phyloP scores from a whole-genome alignment of 2,888 invertebrate species.

The Drosophila quinaria region DNA sequence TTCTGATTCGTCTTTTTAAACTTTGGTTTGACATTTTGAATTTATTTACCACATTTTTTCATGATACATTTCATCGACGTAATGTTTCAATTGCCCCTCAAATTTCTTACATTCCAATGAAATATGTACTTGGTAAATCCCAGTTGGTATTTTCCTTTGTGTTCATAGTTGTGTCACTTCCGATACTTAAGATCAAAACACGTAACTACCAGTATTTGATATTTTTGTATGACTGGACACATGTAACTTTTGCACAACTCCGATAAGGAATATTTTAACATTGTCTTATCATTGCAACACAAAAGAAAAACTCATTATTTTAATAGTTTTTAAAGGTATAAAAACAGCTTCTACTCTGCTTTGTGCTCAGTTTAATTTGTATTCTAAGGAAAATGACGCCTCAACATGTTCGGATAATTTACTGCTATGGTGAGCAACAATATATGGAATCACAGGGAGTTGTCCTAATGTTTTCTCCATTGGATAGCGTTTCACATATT shows the following conservation, averaged over 20 bases:
- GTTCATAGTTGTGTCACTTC: conserved; percentile 13
- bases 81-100: too few relatives aligned
- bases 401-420: conserved; percentile 9
- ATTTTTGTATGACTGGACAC: conserved; percentile 26
- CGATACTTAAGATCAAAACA: not conserved
- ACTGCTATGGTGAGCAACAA: conserved; percentile 41
- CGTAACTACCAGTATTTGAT: conserved; percentile 12
- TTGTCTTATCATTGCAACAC: conserved; percentile 19
- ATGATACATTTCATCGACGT: too few relatives aligned
- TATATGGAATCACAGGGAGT: not conserved
- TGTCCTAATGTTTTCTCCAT: not conserved
- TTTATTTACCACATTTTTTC: not conserved
- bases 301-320: conserved; percentile 25
- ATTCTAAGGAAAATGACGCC: conserved; percentile 33
- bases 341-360: conserved; percentile 9
- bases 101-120: not conserved
- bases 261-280: conserved; percentile 11
- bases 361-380: conserved; percentile 22
- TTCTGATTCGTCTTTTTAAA: conserved; percentile 1
- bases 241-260: conserved; percentile 15
- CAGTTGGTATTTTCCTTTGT: not conserved
- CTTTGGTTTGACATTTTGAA: conserved; percentile 1
- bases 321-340: conserved; percentile 52
- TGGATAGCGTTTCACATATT: conserved; percentile 27
- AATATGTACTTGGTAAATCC: not conserved